Evolutionary conservation across 2,888 invertebrate genomes (phyloP).

Genomic region (Rhorus exstirpatorius): DNA sequence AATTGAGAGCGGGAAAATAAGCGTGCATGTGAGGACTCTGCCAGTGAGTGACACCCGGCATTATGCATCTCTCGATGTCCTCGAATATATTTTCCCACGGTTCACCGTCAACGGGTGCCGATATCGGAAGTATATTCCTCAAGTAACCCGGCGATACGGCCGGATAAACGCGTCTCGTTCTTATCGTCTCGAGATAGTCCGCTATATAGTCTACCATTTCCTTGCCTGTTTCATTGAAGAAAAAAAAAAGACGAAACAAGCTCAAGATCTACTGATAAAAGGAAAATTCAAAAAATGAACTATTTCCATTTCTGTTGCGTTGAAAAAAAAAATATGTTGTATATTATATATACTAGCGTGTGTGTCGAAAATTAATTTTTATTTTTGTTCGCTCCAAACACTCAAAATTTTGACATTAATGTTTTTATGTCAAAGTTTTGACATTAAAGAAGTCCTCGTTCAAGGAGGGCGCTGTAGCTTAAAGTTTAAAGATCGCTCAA

Average conservation of each 20-base stretch:
- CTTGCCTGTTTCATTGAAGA: constrained; percentile 90
- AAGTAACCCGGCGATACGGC: constrained; percentile 98
- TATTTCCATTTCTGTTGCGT: no score
- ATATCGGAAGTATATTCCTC: constrained; percentile 93
- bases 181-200: constrained; percentile 96
- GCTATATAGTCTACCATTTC: constrained; percentile 99
- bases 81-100: constrained; percentile 96
- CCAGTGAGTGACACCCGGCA: constrained; percentile 99
- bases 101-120: constrained; percentile 95
- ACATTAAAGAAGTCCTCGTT: no score
- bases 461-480: no score
- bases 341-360: no score
- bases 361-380: no score
- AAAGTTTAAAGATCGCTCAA: no score
- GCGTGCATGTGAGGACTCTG: constrained; percentile 99
- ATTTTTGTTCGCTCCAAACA: no score
- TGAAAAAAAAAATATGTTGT: no score
- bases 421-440: no score
- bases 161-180: constrained; percentile 96
- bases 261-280: not conserved
- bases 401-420: no score
- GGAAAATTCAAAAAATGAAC: no score
- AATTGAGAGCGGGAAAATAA: constrained; percentile 98
- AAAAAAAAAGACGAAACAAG: constrained; percentile 1
- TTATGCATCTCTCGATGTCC: constrained; percentile 97